Conservation (phyloP, 2,113 vertebrate species). For the Nesogale talazaci region DNA sequence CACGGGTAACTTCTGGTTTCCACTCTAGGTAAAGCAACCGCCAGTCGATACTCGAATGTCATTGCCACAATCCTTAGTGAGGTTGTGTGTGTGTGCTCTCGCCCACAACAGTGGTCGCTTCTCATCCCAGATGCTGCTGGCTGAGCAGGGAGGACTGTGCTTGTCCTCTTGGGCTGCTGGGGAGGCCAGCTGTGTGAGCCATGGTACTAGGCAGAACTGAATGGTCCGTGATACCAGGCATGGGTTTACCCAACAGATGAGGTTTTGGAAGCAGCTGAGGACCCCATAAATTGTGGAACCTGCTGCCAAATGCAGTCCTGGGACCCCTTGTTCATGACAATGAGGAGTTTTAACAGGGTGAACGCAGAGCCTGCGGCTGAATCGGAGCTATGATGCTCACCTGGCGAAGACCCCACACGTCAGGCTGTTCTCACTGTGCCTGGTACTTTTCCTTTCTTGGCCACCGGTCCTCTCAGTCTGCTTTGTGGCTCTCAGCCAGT, state of each 20-base stretch:
- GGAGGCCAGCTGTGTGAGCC: neutral
- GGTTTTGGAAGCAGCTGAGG: neutral
- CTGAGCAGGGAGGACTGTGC: slow-evolving; percentile 25
- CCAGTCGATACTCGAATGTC: slow-evolving; percentile 80
- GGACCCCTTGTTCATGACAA: neutral
- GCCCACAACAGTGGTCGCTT: slow-evolving; percentile 39
- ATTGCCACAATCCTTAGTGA: slow-evolving; percentile 73
- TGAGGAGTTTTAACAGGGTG: neutral
- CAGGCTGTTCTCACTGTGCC: neutral
- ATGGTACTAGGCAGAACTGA: neutral
- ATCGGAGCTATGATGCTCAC: accelerated
- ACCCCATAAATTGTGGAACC: neutral
- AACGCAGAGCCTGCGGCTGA: neutral
- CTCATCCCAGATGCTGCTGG: slow-evolving; percentile 37
- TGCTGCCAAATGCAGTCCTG: neutral
- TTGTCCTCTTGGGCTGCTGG: slow-evolving; percentile 42
- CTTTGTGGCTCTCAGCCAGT: neutral
- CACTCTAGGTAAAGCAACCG: slow-evolving; percentile 75
- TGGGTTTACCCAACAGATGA: neutral
- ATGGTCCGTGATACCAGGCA: neutral
- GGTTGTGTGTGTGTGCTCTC: slow-evolving; percentile 56
- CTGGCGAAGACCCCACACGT: neutral
- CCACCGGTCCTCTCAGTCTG: neutral
- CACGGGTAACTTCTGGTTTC: slow-evolving; percentile 68
- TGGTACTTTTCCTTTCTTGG: neutral